Base-by-base conservation (phyloP, 1,140 invertebrate species). In the Drosophila orena region DNA sequence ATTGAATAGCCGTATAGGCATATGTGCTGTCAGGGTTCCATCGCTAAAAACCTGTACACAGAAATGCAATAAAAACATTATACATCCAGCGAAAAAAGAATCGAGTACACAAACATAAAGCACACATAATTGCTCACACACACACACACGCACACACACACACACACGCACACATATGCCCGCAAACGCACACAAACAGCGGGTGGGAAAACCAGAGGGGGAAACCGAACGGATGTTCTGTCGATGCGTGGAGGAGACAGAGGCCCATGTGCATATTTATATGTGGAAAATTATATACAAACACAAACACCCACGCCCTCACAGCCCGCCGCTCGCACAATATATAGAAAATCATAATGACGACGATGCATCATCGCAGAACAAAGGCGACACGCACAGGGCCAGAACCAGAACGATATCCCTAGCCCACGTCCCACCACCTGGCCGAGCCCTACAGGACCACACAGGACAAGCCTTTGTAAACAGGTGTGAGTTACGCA, bases 251-350 rank as follows among this genome's bases (percentile, higher is more conserved):
- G 68, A 70, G 65, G 65, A 70, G 64, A 56, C 60, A 52, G 58
- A 65, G 74, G 72, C 77, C 55, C 79, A 71, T 81, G 71, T 86
- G 79, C 84, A 89, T 79, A 89, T 88, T 88, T 88, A 83, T 88
- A 88, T 89, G 76, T 81, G 81, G 75, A 66, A 86, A 88, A 88
- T 88, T 83, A 88, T 88, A 83, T 88, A 88, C 84, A 88, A 88
- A 86, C 83, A 86, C 58, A 88, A 80, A 68, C 71, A 79, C 57
- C 53, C 61, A 66, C 59, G 44, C 64, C 56, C 49, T 42, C 50
- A 52, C 20, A n/a, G 37, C 30, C 59, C 24, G 35, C 49, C 46
- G 35, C 61, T 43, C 44, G 69, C 49, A 58, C 56, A 74, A 60
- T 80, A 71, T 81, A 81, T 81, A 72, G 79, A 89, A 86, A 89